phyloP scores from a whole-genome alignment of 2,888 invertebrate genomes.

The Pandemis heparana region DNA sequence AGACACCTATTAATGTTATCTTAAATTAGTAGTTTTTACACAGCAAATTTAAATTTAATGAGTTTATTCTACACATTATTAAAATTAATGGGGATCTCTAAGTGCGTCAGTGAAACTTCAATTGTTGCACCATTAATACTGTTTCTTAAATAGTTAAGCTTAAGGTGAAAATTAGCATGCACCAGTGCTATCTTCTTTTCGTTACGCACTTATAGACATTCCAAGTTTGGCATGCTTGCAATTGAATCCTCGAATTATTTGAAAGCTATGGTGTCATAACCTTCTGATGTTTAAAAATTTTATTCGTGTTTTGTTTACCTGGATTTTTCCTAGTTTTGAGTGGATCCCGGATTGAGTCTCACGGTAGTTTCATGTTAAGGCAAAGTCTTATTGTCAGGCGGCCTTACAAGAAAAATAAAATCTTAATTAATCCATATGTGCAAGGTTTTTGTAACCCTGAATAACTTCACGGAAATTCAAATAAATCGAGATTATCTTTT shows the following conservation, averaged over 20 bases:
- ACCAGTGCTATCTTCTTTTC: neutral
- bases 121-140: slow-evolving; percentile 10
- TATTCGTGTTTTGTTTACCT: too few species aligned
- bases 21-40: too few species aligned
- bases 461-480: neutral
- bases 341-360: too few species aligned
- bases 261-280: too few species aligned
- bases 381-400: too few species aligned
- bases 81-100: neutral
- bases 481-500: neutral
- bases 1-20: neutral
- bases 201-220: slow-evolving; percentile 17
- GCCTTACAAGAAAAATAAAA: too few species aligned
- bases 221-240: slow-evolving; percentile 16
- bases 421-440: too few species aligned
- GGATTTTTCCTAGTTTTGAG: too few species aligned
- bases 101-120: neutral
- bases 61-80: too few species aligned
- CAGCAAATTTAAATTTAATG: too few species aligned
- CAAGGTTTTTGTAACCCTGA: neutral
- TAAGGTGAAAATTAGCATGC: neutral
- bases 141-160: slow-evolving; percentile 15
- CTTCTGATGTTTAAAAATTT: too few species aligned
- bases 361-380: too few species aligned
- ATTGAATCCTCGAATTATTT: slow-evolving; percentile 5